These are phyloP conservation scores for Megaceryle alcyon DNA, from an alignment of 2,797 vertebrate genomes.

Conservation along the genomic window DNA sequence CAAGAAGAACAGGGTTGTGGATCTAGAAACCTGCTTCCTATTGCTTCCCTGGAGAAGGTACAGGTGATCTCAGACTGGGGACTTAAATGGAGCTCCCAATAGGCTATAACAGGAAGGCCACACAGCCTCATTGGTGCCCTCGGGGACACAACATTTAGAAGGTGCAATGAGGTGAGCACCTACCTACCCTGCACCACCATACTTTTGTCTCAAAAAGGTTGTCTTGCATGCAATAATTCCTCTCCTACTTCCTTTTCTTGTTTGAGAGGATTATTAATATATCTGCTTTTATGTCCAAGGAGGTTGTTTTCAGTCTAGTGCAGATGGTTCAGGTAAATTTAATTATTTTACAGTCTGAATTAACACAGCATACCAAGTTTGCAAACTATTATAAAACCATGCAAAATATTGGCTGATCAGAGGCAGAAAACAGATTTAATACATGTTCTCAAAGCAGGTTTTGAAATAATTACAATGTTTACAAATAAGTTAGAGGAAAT, in stretches of 20 bases:
- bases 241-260: not conserved
- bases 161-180: not conserved
- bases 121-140: not conserved
- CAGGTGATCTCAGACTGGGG: rapidly evolving
- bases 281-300: not conserved
- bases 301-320: not conserved
- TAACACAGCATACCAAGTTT: not conserved
- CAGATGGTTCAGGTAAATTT: not conserved
- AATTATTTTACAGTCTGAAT: not conserved
- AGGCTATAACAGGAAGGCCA: not conserved
- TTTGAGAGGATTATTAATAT: not conserved
- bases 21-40: not conserved
- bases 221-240: not conserved
- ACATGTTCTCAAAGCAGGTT: not conserved
- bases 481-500: not conserved
- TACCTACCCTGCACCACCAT: not conserved
- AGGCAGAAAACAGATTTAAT: not conserved
- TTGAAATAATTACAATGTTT: not conserved
- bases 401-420: not conserved
- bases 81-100: not conserved
- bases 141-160: not conserved
- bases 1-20: not conserved
- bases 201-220: not conserved
- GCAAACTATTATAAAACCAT: not conserved
- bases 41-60: not conserved